Percentiles rank a stretch among this genome's conserved stretches.
These are phyloP conservation scores for Thelohanellus kitauei DNA, from an alignment of 30 jellyfish, hydroid and myxozoan genomes.

Conservation along the genomic window DNA sequence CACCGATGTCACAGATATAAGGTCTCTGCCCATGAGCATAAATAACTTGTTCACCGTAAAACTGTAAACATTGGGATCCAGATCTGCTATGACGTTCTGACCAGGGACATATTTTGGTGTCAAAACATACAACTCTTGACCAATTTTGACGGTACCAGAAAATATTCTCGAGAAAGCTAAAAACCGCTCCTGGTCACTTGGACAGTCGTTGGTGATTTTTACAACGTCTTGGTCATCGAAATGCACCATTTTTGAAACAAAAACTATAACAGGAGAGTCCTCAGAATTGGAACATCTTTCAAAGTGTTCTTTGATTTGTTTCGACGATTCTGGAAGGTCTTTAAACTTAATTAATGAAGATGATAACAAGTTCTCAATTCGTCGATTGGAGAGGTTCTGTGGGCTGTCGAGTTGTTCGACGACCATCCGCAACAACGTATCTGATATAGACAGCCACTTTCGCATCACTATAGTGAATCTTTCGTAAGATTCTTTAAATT, in stretches of 20 bases:
- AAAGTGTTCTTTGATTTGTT: too few species aligned
- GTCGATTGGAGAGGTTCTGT: too few species aligned
- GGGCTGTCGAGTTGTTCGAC: too few species aligned
- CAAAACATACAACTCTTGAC: constrained; percentile 22
- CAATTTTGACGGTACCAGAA: constrained; percentile 43
- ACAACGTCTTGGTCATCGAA: constrained; percentile 24
- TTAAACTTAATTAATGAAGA: too few species aligned
- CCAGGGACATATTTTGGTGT: constrained; percentile 17
- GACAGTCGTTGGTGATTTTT: too few species aligned
- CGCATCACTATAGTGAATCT: too few species aligned
- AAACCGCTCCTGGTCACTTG: constrained; percentile 10
- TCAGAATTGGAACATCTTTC: constrained; percentile 10
- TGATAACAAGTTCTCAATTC: too few species aligned
- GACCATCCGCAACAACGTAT: too few species aligned
- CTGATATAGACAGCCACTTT: too few species aligned
- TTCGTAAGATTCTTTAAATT: too few species aligned
- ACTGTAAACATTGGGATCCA: background rate
- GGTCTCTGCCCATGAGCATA: constrained; percentile 78
- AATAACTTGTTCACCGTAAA: background rate
- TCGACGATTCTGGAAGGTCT: too few species aligned
- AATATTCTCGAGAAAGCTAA: constrained; percentile 64
- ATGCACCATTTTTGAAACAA: constrained; percentile 51
- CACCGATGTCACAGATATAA: constrained; percentile 22
- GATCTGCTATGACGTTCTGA: constrained; percentile 1
- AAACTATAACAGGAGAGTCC: constrained; percentile 42